Conservation (phyloP, 2,113 vertebrate species). For the Percina caprodes region DNA sequence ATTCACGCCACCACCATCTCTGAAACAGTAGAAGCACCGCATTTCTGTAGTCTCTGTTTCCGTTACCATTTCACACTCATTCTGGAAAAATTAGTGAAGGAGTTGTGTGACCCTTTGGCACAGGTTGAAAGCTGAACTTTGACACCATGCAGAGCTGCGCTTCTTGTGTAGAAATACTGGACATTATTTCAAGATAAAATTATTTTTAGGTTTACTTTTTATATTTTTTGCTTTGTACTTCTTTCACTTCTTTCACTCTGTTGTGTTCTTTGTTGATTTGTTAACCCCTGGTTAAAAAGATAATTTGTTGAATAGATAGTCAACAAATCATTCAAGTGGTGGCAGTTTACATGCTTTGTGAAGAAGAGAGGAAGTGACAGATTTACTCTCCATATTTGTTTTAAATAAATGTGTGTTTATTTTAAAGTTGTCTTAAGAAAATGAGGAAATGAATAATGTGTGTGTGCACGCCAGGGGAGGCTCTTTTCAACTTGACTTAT, state of each 20-base stretch:
- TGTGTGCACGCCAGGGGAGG: conserved; percentile 19
- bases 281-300: background rate
- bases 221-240: background rate
- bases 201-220: background rate
- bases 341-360: background rate
- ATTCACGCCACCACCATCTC: background rate
- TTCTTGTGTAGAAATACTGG: background rate
- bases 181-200: background rate
- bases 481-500: conserved; percentile 37
- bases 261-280: background rate
- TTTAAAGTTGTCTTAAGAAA: conserved; percentile 41
- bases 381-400: conserved; percentile 70
- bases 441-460: conserved; percentile 61
- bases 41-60: background rate
- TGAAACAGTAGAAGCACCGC: background rate
- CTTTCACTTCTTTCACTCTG: background rate
- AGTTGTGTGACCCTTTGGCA: background rate
- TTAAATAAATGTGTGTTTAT: conserved; percentile 58
- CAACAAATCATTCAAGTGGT: background rate
- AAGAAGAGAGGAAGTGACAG: conserved; percentile 5
- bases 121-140: background rate
- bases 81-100: background rate
- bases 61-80: background rate
- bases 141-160: background rate
- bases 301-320: background rate